Evolutionary conservation across 2,888 invertebrate genomes (phyloP).

Genomic region (Pseudolycoriella hygida): DNA sequence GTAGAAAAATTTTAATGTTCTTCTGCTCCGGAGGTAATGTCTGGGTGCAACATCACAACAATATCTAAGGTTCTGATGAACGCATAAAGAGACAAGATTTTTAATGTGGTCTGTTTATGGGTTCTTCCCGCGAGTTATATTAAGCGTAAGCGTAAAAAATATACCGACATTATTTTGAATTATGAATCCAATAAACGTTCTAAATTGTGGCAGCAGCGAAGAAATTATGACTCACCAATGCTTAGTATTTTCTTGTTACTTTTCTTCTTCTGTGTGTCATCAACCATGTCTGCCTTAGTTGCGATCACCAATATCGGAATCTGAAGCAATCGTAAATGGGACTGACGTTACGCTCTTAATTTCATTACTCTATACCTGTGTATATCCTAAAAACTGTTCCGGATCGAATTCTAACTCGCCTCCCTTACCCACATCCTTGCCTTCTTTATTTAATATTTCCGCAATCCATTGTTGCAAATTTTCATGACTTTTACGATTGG

Average conservation of each 20-base stretch:
- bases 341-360: neutral
- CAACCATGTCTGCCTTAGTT: slow-evolving; percentile 76
- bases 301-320: slow-evolving; percentile 90
- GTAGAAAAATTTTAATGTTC: neutral
- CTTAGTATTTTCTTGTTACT: slow-evolving; percentile 33
- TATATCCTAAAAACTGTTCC: slow-evolving; percentile 69
- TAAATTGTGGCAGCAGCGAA: too few species aligned
- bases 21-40: neutral
- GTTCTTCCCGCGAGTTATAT: too few species aligned
- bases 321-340: slow-evolving; percentile 29
- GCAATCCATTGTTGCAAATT: slow-evolving; percentile 87
- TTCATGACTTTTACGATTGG: slow-evolving; percentile 87
- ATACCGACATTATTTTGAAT: too few species aligned
- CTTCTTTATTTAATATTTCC: slow-evolving; percentile 69
- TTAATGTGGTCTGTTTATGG: too few species aligned
- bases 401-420: slow-evolving; percentile 48
- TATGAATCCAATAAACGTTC: too few species aligned
- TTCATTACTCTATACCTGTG: slow-evolving; percentile 34
- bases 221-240: slow-evolving; percentile 19
- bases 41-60: too few species aligned
- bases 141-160: too few species aligned
- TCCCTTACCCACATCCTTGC: slow-evolving; percentile 25
- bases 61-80: neutral
- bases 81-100: too few species aligned
- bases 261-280: slow-evolving; percentile 47